These are phyloP conservation scores for Hippocampus abdominalis DNA, from an alignment of 2,113 vertebrate genomes.

Conservation along the genomic window DNA sequence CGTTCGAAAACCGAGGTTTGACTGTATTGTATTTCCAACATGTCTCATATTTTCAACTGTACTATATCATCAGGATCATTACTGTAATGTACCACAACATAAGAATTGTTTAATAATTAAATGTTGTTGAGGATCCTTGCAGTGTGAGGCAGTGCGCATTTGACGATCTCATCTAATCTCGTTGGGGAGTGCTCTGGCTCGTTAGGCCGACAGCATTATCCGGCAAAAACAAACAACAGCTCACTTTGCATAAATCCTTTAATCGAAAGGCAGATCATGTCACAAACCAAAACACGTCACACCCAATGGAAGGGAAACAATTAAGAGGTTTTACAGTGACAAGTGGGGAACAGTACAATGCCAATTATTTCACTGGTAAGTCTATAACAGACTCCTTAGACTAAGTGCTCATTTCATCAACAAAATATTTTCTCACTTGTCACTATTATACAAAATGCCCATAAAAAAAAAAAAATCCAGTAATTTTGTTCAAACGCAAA, in stretches of 20 bases:
- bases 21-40: not conserved
- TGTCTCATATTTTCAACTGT: not conserved
- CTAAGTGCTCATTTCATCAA: not conserved
- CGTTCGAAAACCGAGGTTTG: too few relatives aligned
- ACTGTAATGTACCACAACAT: not conserved
- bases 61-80: not conserved
- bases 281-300: constrained; percentile 55
- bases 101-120: constrained; percentile 19
- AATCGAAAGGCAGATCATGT: constrained; percentile 51
- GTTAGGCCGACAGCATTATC: constrained; percentile 28
- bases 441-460: not conserved
- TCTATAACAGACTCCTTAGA: constrained; percentile 36
- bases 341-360: not conserved
- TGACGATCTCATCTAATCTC: constrained; percentile 25
- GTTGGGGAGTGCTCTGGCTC: not conserved
- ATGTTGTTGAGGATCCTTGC: not conserved
- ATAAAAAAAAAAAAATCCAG: not conserved
- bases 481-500: not conserved
- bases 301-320: constrained; percentile 23
- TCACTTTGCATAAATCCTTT: constrained; percentile 52
- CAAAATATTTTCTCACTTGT: not conserved
- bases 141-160: constrained; percentile 11
- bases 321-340: constrained; percentile 9
- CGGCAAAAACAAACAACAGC: constrained; percentile 20
- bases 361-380: constrained; percentile 4